Evolutionary conservation across 2,888 invertebrate species (phyloP), one percentile per base, ranked within the genome.

Genomic region (Panorpa germanica): DNA sequence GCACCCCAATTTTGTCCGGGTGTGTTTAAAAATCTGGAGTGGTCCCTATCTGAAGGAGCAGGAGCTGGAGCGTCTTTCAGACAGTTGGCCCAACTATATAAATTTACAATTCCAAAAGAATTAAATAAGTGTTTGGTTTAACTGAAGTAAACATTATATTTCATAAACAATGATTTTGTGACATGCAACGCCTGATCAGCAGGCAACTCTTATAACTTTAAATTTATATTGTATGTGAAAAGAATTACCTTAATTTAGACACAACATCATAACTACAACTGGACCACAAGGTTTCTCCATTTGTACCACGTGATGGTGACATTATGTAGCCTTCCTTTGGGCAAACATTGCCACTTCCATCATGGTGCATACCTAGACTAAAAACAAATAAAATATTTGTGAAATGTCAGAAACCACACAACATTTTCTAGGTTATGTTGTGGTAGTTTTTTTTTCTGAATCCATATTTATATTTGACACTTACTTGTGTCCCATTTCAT

Each of bases 401-500:
- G 12, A 24, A 10, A 28, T 4, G 11, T n/a, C 18, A 31, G 12
- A 25, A 25, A 29, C 13, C n/a, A n/a, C n/a, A n/a, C n/a, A 34
- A 28, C 5, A n/a, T 28, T 21, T 19, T 23, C 8, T 12, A 28
- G 25, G 22, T 28, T 21, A 33, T 8, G 19, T 28, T 8, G 18
- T 14, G 21, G 28, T n/a, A n/a, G n/a, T n/a, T n/a, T n/a, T n/a
- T n/a, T n/a, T n/a, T n/a, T n/a, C n/a, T n/a, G n/a, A n/a, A n/a
- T 29, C 10, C 8, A 19, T 8, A 26, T 30, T 27, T 16, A 12
- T 16, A 8, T 30, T 13, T 9, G 13, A 11, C 42, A 60, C 63
- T 57, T 63, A 80, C 78, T 78, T 80, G 53, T 77, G 81, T 37
- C 80, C 81, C 35, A 82, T 78, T 59, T 81, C 82, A 48, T 81